A percentile compares a stretch with the other conserved stretches of the same genome.
These are phyloP conservation scores for Periparus ater DNA, from an alignment of 2,797 vertebrate species.

Conservation along the genomic window DNA sequence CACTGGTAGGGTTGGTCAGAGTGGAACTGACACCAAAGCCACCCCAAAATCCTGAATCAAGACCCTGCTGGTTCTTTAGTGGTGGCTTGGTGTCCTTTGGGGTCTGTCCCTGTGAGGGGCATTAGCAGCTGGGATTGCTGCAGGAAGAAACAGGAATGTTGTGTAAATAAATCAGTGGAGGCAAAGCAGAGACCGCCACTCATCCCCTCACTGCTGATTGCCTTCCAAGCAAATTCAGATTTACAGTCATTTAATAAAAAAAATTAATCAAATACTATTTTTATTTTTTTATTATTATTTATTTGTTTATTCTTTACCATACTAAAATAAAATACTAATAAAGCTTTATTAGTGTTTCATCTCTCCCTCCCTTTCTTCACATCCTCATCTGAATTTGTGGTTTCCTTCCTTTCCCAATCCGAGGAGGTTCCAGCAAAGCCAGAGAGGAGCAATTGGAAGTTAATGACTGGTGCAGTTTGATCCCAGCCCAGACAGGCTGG, in stretches of 20 bases:
- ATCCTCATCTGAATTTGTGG: neutral
- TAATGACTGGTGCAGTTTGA: neutral
- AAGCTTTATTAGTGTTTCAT: neutral
- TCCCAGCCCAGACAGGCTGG: neutral
- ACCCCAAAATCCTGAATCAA: neutral
- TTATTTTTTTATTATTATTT: too few relatives aligned
- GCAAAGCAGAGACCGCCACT: neutral
- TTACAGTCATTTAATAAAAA: neutral
- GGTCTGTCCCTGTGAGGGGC: neutral
- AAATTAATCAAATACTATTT: too few relatives aligned
- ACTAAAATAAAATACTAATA: neutral
- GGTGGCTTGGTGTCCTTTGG: neutral
- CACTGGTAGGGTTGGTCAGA: neutral
- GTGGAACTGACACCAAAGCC: neutral
- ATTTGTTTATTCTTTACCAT: too few relatives aligned
- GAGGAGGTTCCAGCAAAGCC: neutral
- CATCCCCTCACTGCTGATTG: neutral
- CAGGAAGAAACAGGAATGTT: neutral
- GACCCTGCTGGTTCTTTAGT: neutral
- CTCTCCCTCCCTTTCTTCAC: neutral
- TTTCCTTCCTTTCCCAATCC: neutral
- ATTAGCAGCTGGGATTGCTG: neutral
- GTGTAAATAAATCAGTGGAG: neutral
- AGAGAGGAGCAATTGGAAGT: neutral
- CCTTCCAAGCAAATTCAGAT: neutral